phyloP scores from a whole-genome alignment of 2,113 vertebrate species.

The Dendrocopos noguchii region DNA sequence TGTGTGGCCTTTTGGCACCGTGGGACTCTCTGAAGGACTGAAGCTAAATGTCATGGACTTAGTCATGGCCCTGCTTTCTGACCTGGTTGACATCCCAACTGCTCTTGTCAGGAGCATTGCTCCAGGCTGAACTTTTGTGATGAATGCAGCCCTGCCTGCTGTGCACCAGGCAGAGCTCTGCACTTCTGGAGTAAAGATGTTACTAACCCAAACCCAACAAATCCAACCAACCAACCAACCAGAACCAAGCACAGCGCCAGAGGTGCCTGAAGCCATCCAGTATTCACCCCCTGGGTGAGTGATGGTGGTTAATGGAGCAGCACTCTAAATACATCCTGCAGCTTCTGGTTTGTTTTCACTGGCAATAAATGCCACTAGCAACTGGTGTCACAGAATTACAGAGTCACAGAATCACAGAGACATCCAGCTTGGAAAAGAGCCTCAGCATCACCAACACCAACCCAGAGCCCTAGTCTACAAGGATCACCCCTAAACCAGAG shows the following conservation, averaged over 20 bases:
- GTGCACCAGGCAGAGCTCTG: background rate
- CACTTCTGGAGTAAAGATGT: background rate
- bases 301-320: conserved; percentile 13
- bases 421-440: too few species aligned
- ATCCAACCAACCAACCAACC: background rate
- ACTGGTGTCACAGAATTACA: background rate
- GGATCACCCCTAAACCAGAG: too few species aligned
- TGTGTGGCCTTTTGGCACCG: background rate
- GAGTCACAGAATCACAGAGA: too few species aligned
- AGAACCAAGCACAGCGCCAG: background rate
- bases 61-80: background rate
- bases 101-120: background rate
- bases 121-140: background rate
- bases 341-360: background rate
- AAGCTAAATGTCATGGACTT: background rate
- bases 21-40: background rate
- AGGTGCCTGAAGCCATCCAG: background rate
- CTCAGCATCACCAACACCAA: too few species aligned
- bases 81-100: background rate
- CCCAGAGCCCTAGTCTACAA: too few species aligned
- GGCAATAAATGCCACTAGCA: background rate
- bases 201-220: background rate
- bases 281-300: background rate
- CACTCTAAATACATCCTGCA: background rate
- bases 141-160: background rate